Evolutionary conservation across 2,113 vertebrate genomes (phyloP), one percentile per base, ranked within the genome.

Genomic region (Ammodytes dubius): DNA sequence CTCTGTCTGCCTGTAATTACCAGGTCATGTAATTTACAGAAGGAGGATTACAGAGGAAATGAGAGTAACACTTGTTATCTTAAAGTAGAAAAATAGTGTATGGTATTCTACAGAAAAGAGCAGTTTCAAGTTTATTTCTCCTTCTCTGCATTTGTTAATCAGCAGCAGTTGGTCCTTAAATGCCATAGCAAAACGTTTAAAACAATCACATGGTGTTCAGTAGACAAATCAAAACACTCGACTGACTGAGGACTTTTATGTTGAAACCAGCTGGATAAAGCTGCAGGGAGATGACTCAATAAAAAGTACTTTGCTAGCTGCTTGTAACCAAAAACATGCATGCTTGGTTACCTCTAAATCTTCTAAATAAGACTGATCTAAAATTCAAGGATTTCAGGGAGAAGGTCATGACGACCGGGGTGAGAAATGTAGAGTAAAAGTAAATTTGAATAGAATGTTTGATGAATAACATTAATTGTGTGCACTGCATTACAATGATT

Each of bases 161-260:
- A 1, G n/a, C n/a, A 42, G 12, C 40, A n/a, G 5, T 5, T n/a
- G 39, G 3, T 66, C 61, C 45, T 35, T 2, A 56, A 2, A 56
- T 27, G 27, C 27, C 27, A 27, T 27, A 27, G 27, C 54, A 13
- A 65, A 40, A 64, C 40, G 9, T 35, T 0, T 6, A 17, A 37
- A 2, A 52, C 46, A 42, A 4, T 12, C 8, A 50, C 46, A 50
- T 11, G 35, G 2, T 37, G 19, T 37, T 11, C 10, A 63, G 11
- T 46, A 9, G 4, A 19, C 35, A 50, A 60, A 77, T 27, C 43
- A 27, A 2, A 79, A 13, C n/a, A 42, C 10, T 66, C 3, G 2
- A 10, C 17, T 43, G 0, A 58, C 14, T 50, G 0, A 6, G 47
- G 35, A 42, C 68, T 83, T 83, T 88, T 77, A 85, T 61, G 74